Evolutionary conservation across 1,140 invertebrate genomes (phyloP), one percentile per base, ranked within the genome.

Genomic region (Pseudomyrmex flavicornis): DNA sequence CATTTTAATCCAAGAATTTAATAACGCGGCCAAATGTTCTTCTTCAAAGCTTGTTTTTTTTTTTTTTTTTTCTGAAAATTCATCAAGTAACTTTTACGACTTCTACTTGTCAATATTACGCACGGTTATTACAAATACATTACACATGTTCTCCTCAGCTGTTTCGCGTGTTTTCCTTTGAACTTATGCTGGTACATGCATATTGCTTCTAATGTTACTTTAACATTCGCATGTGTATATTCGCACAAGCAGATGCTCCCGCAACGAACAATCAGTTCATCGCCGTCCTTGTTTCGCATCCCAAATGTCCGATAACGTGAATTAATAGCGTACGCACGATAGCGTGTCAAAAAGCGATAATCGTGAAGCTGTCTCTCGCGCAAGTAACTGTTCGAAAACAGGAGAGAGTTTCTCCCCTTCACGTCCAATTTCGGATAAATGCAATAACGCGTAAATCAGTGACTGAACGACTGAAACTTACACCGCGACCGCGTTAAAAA

Each of bases 291-390:
- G 1, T 17, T 52, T 13, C 35, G n/a, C 4, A 58, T 58, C 10
- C 13, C 61, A 13, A 83, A 54, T 20, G 20, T 52, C 26, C 44
- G 35, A 70, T 59, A 58, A 59, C 12, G 76, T 26, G 17, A 68
- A 20, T 20, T 22, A n/a, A 8, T 50, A 79, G 22, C 10, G 13
- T 10, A 46, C 61, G 66, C 70, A 70, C 79, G 88, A 86, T 91
- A 83, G 87, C 88, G 88, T 92, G 89, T 82, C 66, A 82, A 79
- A 72, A 85, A 85, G 87, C 86, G 73, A 87, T 89, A 89, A 91
- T 83, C 80, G 82, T 84, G 66, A 86, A 66, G 52, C 74, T 52
- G 35, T 35, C 20, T 10, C n/a, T 75, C 26, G 66, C 20, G 10
- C 44, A 61, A 59, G 10, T 44, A 48, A 58, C 13, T 13, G 35